These are phyloP conservation scores for Magallana ariakensis DNA, from an alignment of 1,140 invertebrate genomes.

Conservation along the genomic window DNA sequence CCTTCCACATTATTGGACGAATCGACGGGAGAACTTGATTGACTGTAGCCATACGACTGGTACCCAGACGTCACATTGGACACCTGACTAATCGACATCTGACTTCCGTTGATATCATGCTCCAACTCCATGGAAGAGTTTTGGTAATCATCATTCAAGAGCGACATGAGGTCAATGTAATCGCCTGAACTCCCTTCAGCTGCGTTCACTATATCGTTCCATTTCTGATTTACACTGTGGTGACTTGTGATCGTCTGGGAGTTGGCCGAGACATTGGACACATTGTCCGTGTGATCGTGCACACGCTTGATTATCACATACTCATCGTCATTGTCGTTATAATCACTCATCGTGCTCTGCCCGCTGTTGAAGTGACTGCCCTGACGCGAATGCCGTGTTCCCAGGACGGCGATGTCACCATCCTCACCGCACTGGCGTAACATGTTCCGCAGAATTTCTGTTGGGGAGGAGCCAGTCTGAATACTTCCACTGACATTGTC, in stretches of 20 bases:
- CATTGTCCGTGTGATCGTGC: slow-evolving; percentile 52
- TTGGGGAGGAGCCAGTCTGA: slow-evolving; percentile 61
- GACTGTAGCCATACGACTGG: slow-evolving; percentile 94
- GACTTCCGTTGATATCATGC: slow-evolving; percentile 66
- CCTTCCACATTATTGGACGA: slow-evolving; percentile 50
- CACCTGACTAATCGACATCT: slow-evolving; percentile 86
- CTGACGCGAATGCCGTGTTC: slow-evolving; percentile 41
- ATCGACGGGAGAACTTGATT: slow-evolving; percentile 93
- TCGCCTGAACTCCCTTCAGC: slow-evolving; percentile 74
- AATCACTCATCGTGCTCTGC: slow-evolving; percentile 37
- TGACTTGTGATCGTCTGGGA: slow-evolving; percentile 60
- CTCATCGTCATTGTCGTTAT: slow-evolving; percentile 49
- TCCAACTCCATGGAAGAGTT: slow-evolving; percentile 69
- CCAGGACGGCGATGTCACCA: slow-evolving; percentile 62
- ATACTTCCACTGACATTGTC: slow-evolving; percentile 67
- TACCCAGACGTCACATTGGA: slow-evolving; percentile 93
- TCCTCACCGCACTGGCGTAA: slow-evolving; percentile 68
- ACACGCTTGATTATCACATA: slow-evolving; percentile 51
- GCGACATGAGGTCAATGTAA: slow-evolving; percentile 77
- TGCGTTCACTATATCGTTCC: slow-evolving; percentile 76
- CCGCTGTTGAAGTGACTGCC: slow-evolving; percentile 46
- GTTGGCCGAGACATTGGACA: slow-evolving; percentile 71
- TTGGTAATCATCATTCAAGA: slow-evolving; percentile 75
- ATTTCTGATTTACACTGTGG: slow-evolving; percentile 72
- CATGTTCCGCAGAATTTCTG: slow-evolving; percentile 68